Conservation (phyloP, 2,888 invertebrate genomes). For the Meghimatium bilineatum region DNA sequence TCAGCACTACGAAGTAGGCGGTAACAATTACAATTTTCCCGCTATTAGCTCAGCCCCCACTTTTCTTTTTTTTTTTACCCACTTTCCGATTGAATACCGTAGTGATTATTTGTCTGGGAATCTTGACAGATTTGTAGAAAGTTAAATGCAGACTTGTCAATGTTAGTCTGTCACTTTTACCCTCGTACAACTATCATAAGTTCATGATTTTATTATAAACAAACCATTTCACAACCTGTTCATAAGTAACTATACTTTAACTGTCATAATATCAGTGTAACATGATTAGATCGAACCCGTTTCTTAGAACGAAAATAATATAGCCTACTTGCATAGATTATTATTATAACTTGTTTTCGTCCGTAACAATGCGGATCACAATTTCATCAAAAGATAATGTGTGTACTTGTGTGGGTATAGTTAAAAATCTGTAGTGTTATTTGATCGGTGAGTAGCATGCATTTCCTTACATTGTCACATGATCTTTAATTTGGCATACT, state of each 20-base stretch:
- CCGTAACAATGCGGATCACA: no score
- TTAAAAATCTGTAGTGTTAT: no score
- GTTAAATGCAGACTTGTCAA: slow-evolving; percentile 26
- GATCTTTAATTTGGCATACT: no score
- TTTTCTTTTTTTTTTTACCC: no score
- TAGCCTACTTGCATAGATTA: no score
- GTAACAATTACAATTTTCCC: neutral
- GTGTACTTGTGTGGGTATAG: no score
- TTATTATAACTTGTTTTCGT: no score
- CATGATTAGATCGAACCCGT: no score
- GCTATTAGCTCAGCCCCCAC: slow-evolving; percentile 24
- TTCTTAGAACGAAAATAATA: no score
- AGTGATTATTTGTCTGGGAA: slow-evolving; percentile 11
- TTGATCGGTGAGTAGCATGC: no score
- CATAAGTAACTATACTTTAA: neutral
- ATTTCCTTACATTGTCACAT: no score
- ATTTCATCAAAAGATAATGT: no score
- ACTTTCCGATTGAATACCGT: slow-evolving; percentile 17
- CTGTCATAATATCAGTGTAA: neutral
- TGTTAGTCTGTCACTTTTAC: neutral
- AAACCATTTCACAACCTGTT: slow-evolving; percentile 8
- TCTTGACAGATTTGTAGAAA: slow-evolving; percentile 26
- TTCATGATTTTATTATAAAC: slow-evolving; percentile 30
- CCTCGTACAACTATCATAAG: slow-evolving; percentile 16
- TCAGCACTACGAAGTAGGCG: slow-evolving; percentile 29